Base-by-base conservation (phyloP, 2,888 invertebrate genomes). In the Papilio demoleus region DNA sequence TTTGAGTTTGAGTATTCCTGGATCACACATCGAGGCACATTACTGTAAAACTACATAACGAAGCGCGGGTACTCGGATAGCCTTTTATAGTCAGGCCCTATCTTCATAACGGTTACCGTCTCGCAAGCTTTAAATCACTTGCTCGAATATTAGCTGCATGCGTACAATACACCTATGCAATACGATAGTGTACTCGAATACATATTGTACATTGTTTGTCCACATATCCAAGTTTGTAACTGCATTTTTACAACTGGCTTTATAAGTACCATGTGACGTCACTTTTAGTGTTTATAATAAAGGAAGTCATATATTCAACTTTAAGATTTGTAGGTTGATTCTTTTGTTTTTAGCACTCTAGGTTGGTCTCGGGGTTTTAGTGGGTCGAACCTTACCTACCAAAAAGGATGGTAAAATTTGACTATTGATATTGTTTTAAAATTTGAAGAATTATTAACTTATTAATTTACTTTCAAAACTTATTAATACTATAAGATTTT, bases 41-140 rank as follows among this genome's bases (percentile, higher is more conserved):
- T 65, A 70, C 70, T 67, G 67, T 66, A 68, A 70, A 71, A 65
- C 68, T 61, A 69, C 70, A 73, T 70, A 64, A 67, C 67, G 47
- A 62, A 63, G 69, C 24, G 36, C 14, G 11, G 62, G 69, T 64
- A 66, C 68, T 64, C 22, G 63, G 63, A 63, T 63, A 67, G 66
- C 77, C 79, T 78, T 79, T 76, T 79, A 80, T 75, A 75, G 78
- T 70, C 75, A 68, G 74, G 75, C 74, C 76, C 76, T 76, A 79
- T 79, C 78, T 77, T 78, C 76, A 70, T 84, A 83, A 82, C 83
- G 82, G 84, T 80, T 74, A 68, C 64, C 71, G 75, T 76, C 79
- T 78, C 79, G 78, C 74, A 73, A 78, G 80, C 76, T 78, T 80
- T 83, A 80, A 83, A 82, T 84, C 77, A 76, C 81, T 79, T 82